Base-by-base conservation (phyloP, 2,797 vertebrate species). In the Siniperca undulata region DNA sequence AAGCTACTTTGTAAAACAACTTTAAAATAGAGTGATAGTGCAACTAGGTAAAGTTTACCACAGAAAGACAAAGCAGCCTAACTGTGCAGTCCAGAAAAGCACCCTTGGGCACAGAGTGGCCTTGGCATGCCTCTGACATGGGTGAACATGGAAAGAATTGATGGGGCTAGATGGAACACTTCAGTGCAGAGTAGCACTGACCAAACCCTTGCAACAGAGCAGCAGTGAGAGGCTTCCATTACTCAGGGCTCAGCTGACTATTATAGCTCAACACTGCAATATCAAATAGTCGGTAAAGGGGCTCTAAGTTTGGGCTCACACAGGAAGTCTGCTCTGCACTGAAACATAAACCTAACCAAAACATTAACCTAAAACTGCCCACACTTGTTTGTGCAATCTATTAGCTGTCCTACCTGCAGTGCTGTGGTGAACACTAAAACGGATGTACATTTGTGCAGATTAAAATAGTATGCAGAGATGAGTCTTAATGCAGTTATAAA, bases 291-390 rank as follows among this genome's bases (percentile, higher is more conserved):
- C 2, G 1, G 12, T 78, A n/a, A 24, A 50, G 14, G 16, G 40
- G 22, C 73, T 88, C 67, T 22, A 68, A 74, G 79, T 83, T 78
- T 80, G 79, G 42, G 75, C 72, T 70, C 19, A 66, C 71, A 85
- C 86, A 92, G 91, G 87, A 94, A 91, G 78, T 86, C 65, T 38
- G 64, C 62, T 71, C 24, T 79, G 60, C 50, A 27, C 64, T 46
- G 53, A 80, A 53, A 55, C 86, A 60, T 2, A 59, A 24, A 22
- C 55, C 27, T 55, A 70, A 85, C 68, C 52, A 74, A 73, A 59
- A 14, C 16, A 8, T 50, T 62, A 2, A 48, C 40, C 64, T 44
- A 5, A 70, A 78, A 60, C 46, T 48, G 62, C 72, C 76, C 78
- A 77, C 83, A 86, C 78, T 74, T 36, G 8, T 11, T 56, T 17